Percentiles rank a stretch among this genome's conserved stretches.
Conservation (phyloP, 2,113 vertebrate species). For the Probosciger aterrimus region DNA sequence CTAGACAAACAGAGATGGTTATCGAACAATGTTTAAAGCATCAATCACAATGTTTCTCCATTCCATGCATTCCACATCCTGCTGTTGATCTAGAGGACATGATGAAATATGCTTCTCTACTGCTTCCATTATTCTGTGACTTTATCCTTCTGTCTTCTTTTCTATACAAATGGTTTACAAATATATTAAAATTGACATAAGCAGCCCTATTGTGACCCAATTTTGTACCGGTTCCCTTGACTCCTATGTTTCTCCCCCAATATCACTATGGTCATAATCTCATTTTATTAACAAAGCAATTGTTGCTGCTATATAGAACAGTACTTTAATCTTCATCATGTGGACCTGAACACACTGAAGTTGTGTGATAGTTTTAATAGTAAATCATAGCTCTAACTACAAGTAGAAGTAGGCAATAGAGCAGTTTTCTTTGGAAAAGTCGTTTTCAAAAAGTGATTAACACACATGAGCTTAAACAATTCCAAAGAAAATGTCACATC, state of each 20-base stretch:
- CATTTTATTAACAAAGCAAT: neutral
- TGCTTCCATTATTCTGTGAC: neutral
- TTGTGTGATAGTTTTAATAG: neutral
- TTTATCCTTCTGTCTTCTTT: neutral
- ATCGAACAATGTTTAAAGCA: neutral
- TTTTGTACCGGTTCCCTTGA: neutral
- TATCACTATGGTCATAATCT: neutral
- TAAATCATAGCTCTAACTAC: neutral
- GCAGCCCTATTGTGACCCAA: neutral
- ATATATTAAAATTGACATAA: neutral
- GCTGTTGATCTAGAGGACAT: neutral
- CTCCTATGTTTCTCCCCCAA: neutral
- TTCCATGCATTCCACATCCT: neutral
- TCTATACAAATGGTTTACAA: neutral
- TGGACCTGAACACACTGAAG: neutral
- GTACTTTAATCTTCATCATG: neutral
- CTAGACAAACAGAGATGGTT: conserved; percentile 10
- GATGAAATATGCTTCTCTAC: neutral
- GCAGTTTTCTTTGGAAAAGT: neutral
- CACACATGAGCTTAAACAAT: neutral
- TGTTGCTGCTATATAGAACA: neutral
- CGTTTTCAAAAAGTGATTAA: neutral
- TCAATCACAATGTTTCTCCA: neutral
- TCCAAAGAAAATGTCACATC: neutral
- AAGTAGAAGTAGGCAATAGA: neutral